These are phyloP conservation scores for Gallinago nigripennis DNA, from an alignment of 2,797 vertebrate genomes.

Conservation along the genomic window DNA sequence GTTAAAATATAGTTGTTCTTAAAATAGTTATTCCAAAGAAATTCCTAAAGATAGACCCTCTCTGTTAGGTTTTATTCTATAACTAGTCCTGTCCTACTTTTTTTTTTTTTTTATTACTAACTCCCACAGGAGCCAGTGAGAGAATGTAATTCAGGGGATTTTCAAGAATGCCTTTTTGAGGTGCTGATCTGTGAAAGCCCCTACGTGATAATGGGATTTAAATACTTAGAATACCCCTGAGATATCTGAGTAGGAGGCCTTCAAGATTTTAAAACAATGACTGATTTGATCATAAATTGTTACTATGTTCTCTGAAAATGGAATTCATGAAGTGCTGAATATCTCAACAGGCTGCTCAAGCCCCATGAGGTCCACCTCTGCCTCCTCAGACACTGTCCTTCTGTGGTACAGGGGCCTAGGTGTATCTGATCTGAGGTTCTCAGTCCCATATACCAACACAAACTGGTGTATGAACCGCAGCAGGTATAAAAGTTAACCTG, in stretches of 20 bases:
- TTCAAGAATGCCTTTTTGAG: too few relatives aligned
- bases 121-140: not conserved
- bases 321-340: not conserved
- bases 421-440: not conserved
- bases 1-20: conserved; percentile 24
- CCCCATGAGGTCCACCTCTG: not conserved
- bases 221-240: not conserved
- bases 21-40: not conserved
- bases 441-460: not conserved
- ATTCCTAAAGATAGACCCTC: not conserved
- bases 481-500: not conserved
- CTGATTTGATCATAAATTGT: not conserved
- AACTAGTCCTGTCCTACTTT: not conserved
- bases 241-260: not conserved
- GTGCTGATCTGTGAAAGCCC: not conserved
- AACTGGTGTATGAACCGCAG: not conserved
- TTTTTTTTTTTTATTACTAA: not conserved
- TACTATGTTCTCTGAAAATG: not conserved
- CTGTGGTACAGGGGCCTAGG: not conserved
- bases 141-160: too few relatives aligned
- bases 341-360: not conserved
- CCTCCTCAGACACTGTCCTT: not conserved
- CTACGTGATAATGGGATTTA: not conserved
- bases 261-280: not conserved
- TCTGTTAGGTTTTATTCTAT: not conserved